Conservation (phyloP, 2,113 vertebrate species). For the Notarius lentiginosus region DNA sequence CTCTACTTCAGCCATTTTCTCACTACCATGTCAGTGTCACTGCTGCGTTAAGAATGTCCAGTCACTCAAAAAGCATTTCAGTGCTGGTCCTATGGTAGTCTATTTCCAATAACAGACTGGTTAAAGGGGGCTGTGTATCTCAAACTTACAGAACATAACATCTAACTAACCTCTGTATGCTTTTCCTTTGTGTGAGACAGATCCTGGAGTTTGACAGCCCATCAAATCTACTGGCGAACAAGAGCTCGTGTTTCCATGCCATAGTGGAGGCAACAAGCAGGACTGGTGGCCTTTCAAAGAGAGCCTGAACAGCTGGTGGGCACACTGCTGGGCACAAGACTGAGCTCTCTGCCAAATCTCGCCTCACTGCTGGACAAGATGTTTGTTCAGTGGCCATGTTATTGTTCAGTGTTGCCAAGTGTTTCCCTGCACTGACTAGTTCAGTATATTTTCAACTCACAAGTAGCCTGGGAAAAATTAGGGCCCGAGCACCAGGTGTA, state of each 20-base stretch:
- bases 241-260: slow-evolving; percentile 89
- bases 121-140: not conserved
- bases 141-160: not conserved
- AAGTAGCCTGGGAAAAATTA: not conserved
- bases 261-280: slow-evolving; percentile 87
- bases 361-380: slow-evolving; percentile 6
- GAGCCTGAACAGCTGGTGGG: slow-evolving; percentile 39
- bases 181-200: slow-evolving; percentile 67
- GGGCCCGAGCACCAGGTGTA: no score
- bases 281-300: slow-evolving; percentile 53
- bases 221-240: slow-evolving; percentile 83
- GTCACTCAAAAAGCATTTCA: not conserved
- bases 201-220: slow-evolving; percentile 95
- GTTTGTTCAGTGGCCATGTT: slow-evolving; percentile 49
- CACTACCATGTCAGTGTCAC: not conserved
- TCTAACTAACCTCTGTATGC: not conserved
- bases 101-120: not conserved
- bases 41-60: not conserved
- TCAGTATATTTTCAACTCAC: not conserved
- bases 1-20: no score
- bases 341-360: slow-evolving; percentile 37
- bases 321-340: slow-evolving; percentile 27
- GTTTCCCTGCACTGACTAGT: not conserved
- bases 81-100: not conserved
- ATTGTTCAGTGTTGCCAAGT: not conserved